Percentiles rank a stretch among this genome's conserved stretches.
These are phyloP conservation scores for Nylanderia fulva DNA, from an alignment of 1,140 invertebrate species.

Conservation along the genomic window DNA sequence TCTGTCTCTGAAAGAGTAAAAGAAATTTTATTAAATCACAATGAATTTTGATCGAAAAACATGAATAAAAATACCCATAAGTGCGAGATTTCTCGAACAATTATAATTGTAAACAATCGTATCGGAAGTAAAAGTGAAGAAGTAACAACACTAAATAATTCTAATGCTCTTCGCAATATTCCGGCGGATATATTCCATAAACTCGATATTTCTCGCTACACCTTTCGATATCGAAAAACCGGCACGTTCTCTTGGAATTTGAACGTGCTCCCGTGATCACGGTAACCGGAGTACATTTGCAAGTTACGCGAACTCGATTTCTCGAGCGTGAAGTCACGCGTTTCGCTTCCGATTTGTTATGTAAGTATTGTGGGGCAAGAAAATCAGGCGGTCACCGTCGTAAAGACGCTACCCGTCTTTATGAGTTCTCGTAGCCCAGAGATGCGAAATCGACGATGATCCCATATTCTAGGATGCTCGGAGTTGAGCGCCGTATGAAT, in stretches of 20 bases:
- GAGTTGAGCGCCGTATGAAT: not conserved
- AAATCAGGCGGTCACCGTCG: constrained; percentile 3
- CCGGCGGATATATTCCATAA: not conserved
- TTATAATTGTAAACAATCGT: not conserved
- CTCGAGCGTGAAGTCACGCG: constrained; percentile 3
- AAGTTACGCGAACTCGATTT: not conserved
- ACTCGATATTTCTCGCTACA: not conserved
- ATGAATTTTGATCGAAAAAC: constrained; percentile 4
- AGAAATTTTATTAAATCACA: not conserved
- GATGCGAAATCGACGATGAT: constrained; percentile 77
- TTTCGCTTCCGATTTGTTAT: constrained; percentile 16
- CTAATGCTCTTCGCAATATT: not conserved
- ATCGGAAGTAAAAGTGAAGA: not conserved
- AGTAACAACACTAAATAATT: not conserved
- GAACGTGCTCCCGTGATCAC: not conserved
- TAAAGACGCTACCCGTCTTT: constrained; percentile 60
- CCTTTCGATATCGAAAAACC: constrained; percentile 9
- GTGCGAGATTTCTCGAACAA: not conserved
- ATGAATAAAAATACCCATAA: not conserved
- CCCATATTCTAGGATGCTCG: constrained; percentile 58
- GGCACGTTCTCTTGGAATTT: constrained; percentile 4
- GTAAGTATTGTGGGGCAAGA: not conserved
- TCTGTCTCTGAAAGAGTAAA: not conserved
- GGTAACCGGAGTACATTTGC: constrained; percentile 18
- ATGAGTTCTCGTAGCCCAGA: constrained; percentile 76